Evolutionary conservation across 2,888 invertebrate genomes (phyloP).

Genomic region (Abrostola tripartita): DNA sequence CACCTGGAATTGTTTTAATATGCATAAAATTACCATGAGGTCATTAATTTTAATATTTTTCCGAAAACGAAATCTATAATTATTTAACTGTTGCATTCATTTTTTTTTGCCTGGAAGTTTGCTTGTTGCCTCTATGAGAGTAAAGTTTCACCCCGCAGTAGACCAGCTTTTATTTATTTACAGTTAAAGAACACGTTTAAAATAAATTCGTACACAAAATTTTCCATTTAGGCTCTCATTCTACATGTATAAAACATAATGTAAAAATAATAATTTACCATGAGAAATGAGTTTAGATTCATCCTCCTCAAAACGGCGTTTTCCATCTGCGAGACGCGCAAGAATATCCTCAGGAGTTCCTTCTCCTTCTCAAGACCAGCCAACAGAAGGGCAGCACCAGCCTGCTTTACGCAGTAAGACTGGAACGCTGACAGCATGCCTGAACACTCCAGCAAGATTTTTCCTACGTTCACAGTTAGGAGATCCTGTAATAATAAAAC

Average conservation of each 20-base stretch:
- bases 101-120: too few relatives aligned
- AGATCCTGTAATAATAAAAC: slow-evolving; percentile 88
- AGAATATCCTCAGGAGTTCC: slow-evolving; percentile 96
- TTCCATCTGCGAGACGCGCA: slow-evolving; percentile 98
- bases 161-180: too few relatives aligned
- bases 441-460: slow-evolving; percentile 96
- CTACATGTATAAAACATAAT: neutral
- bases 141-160: too few relatives aligned
- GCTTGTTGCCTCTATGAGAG: too few relatives aligned
- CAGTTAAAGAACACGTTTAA: too few relatives aligned
- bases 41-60: too few relatives aligned
- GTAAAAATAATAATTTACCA: slow-evolving; percentile 89
- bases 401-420: slow-evolving; percentile 98
- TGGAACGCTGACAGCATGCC: slow-evolving; percentile 98
- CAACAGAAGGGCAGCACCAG: slow-evolving; percentile 94
- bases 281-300: slow-evolving; percentile 99
- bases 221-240: too few relatives aligned
- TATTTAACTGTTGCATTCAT: too few relatives aligned
- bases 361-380: slow-evolving; percentile 98
- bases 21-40: too few relatives aligned
- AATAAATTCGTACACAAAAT: too few relatives aligned
- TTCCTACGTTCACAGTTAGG: slow-evolving; percentile 96
- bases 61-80: too few relatives aligned
- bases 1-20: slow-evolving; percentile 86
- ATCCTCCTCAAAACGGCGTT: slow-evolving; percentile 96